Conservation (phyloP, 1,140 invertebrate species). For the Leptinotarsa defecta region DNA sequence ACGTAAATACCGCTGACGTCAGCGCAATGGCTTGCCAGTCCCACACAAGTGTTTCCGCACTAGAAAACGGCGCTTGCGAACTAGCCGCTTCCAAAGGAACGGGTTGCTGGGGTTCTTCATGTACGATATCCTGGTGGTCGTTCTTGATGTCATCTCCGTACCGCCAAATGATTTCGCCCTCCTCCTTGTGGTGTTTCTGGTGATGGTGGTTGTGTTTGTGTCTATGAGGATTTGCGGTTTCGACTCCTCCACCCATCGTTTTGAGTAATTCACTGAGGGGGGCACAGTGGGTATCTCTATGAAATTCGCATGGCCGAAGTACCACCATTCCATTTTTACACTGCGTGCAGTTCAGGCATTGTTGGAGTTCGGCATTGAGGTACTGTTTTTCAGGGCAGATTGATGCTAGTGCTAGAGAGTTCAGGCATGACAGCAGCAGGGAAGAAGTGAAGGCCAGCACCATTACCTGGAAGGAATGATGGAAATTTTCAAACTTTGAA, state of each 20-base stretch:
- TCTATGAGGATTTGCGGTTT: constrained; percentile 45
- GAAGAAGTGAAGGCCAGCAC: constrained; percentile 40
- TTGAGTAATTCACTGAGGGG: constrained; percentile 61
- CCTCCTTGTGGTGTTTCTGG: constrained; percentile 38
- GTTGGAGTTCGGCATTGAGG: constrained; percentile 61
- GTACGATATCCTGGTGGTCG: neutral
- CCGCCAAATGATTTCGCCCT: constrained; percentile 19
- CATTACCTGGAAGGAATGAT: constrained; percentile 48
- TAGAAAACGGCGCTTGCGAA: constrained; percentile 52
- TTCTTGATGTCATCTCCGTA: constrained; percentile 23
- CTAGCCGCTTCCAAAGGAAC: constrained; percentile 40
- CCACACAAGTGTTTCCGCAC: constrained; percentile 56
- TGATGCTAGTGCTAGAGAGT: constrained; percentile 40
- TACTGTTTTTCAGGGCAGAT: constrained; percentile 52
- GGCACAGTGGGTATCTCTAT: constrained; percentile 68
- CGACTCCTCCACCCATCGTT: constrained; percentile 15
- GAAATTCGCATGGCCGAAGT: constrained; percentile 65
- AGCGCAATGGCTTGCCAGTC: constrained; percentile 68
- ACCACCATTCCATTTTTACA: constrained; percentile 63
- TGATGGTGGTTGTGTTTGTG: constrained; percentile 46
- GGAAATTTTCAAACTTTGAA: too few relatives aligned
- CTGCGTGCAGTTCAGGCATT: constrained; percentile 66
- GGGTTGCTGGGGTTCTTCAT: constrained; percentile 4
- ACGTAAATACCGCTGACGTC: constrained; percentile 64
- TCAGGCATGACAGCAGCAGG: constrained; percentile 39